phyloP scores from a whole-genome alignment of 2,113 vertebrate genomes.

The Dolichotis patagonum region DNA sequence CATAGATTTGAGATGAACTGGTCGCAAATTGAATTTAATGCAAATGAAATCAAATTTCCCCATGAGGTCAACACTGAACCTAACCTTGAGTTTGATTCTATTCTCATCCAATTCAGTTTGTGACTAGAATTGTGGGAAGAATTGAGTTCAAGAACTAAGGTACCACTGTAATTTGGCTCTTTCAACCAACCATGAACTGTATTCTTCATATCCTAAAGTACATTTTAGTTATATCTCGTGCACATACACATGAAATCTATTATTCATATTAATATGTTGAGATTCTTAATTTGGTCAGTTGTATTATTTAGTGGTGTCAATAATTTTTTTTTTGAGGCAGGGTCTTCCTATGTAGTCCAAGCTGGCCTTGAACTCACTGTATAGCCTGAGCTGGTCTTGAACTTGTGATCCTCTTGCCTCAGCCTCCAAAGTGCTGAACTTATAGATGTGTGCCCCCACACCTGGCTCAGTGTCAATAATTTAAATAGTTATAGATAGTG shows the following conservation, averaged over 20 bases:
- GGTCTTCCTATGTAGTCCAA: too few relatives aligned
- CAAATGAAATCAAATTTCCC: background rate
- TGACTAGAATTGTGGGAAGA: background rate
- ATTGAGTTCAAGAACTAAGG: background rate
- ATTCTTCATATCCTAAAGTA: background rate
- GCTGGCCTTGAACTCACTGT: too few relatives aligned
- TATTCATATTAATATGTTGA: background rate
- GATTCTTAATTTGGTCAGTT: background rate
- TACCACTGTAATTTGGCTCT: background rate
- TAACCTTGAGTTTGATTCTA: background rate
- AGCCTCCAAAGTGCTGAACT: too few relatives aligned
- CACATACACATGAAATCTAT: background rate
- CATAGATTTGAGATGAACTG: background rate
- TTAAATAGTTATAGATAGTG: background rate
- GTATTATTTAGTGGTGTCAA: too few relatives aligned
- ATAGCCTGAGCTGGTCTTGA: too few relatives aligned
- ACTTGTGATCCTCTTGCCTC: too few relatives aligned
- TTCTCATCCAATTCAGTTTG: background rate
- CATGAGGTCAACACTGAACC: background rate
- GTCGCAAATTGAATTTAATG: background rate
- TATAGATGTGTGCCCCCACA: too few relatives aligned
- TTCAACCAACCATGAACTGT: background rate
- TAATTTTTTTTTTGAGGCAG: too few relatives aligned
- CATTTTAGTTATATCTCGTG: too few relatives aligned
- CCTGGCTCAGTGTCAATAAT: background rate